phyloP scores from a whole-genome alignment of 2,888 invertebrate genomes.

The Liodrosophila aerea region DNA sequence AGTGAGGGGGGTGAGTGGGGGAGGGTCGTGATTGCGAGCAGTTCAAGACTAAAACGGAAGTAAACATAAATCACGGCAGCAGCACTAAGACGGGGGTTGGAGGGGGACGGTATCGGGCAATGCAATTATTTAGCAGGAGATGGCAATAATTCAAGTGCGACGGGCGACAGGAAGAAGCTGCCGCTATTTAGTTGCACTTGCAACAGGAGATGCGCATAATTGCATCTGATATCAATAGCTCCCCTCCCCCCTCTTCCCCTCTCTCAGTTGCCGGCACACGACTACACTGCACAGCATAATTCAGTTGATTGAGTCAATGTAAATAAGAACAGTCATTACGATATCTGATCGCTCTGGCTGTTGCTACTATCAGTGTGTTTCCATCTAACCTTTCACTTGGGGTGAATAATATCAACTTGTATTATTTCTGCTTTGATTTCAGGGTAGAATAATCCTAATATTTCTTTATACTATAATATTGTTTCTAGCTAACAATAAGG shows the following conservation, averaged over 20 bases:
- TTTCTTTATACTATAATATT: no score
- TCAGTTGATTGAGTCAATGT: background rate
- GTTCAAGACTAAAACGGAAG: slow-evolving; percentile 66
- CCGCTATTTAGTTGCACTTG: slow-evolving; percentile 65
- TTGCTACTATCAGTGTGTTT: no score
- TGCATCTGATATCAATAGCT: slow-evolving; percentile 60
- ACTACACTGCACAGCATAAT: slow-evolving; percentile 9
- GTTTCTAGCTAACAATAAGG: no score
- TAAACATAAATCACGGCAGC: slow-evolving; percentile 69
- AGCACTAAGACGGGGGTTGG: background rate
- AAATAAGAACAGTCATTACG: no score
- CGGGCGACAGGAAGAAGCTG: slow-evolving; percentile 75
- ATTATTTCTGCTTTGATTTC: no score
- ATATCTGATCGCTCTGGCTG: no score
- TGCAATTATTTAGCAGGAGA: slow-evolving; percentile 69
- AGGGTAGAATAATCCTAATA: no score
- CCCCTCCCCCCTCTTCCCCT: background rate
- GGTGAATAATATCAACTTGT: no score
- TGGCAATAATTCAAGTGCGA: slow-evolving; percentile 53
- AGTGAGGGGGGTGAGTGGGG: slow-evolving; percentile 1
- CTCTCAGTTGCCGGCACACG: no score
- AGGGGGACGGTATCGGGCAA: slow-evolving; percentile 26
- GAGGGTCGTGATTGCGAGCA: slow-evolving; percentile 64
- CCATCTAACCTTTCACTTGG: no score
- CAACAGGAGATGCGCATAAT: slow-evolving; percentile 74